Conservation (phyloP, 2,888 invertebrate genomes). For the Atherix ibis region DNA sequence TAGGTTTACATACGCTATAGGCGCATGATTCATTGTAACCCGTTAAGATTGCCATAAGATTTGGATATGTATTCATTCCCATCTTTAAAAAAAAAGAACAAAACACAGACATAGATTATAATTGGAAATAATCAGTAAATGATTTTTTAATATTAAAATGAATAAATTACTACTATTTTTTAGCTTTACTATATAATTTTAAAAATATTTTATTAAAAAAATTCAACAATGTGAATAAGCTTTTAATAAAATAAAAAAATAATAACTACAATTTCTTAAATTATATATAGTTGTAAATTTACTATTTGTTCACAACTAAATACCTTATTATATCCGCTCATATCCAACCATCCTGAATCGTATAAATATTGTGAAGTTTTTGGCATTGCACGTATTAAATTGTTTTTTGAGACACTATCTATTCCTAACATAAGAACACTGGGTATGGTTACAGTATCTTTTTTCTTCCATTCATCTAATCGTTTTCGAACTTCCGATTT, state of each 20-base stretch:
- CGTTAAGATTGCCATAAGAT: constrained; percentile 59
- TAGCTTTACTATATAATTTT: too few relatives aligned
- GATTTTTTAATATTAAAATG: too few relatives aligned
- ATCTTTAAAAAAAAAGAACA: constrained; percentile 39
- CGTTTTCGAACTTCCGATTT: constrained; percentile 34
- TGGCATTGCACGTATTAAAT: constrained; percentile 60
- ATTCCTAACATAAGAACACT: constrained; percentile 68
- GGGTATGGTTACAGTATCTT: too few relatives aligned
- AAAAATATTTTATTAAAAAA: too few relatives aligned
- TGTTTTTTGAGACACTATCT: constrained; percentile 69
- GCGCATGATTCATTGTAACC: constrained; percentile 38
- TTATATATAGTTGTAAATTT: constrained; percentile 18
- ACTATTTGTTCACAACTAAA: too few relatives aligned
- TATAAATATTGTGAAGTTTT: constrained; percentile 51
- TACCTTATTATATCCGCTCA: constrained; percentile 58
- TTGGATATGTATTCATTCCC: constrained; percentile 72
- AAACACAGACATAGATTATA: background rate
- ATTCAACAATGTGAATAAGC: too few relatives aligned
- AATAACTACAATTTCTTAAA: background rate
- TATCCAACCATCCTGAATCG: constrained; percentile 51
- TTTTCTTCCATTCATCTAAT: constrained; percentile 19
- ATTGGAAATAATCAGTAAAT: background rate
- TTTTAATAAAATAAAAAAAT: background rate
- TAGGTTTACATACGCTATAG: constrained; percentile 32
- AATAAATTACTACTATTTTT: too few relatives aligned